Evolutionary conservation across 2,797 vertebrate species (phyloP).

Genomic region (Chaenodraco wilsoni): DNA sequence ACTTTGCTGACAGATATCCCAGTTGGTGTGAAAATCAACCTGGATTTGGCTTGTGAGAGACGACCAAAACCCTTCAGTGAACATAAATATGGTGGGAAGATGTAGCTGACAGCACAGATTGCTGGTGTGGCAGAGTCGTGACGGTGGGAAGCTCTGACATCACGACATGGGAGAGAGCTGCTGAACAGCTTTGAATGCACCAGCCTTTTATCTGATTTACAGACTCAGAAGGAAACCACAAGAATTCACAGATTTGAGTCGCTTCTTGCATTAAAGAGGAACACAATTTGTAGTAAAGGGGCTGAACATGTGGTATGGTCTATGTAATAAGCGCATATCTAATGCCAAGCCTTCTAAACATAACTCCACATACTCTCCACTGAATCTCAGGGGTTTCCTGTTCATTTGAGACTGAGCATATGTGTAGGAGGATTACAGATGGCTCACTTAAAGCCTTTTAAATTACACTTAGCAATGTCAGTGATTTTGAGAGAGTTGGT

Average conservation of each 20-base stretch:
- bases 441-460: slow-evolving; percentile 72
- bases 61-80: slow-evolving; percentile 8
- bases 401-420: slow-evolving; percentile 61
- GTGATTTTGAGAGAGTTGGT: slow-evolving; percentile 34
- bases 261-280: slow-evolving; percentile 17
- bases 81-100: slow-evolving; percentile 23
- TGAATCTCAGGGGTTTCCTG: slow-evolving; percentile 51
- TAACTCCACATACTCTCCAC: slow-evolving; percentile 43
- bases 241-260: slow-evolving; percentile 2
- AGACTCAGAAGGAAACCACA: slow-evolving; percentile 12
- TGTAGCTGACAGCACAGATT: slow-evolving; percentile 45
- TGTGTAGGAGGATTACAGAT: slow-evolving; percentile 70
- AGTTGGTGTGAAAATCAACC: neutral
- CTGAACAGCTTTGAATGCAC: slow-evolving; percentile 27
- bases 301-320: slow-evolving; percentile 19
- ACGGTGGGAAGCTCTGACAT: slow-evolving; percentile 46
- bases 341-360: slow-evolving; percentile 42
- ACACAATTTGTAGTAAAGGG: slow-evolving; percentile 23
- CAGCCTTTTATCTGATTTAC: slow-evolving; percentile 27
- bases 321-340: slow-evolving; percentile 35
- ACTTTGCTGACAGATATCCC: neutral
- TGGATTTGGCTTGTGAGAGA: slow-evolving; percentile 4
- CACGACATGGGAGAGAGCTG: slow-evolving; percentile 40
- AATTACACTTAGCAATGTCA: slow-evolving; percentile 62
- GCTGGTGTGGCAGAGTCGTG: slow-evolving; percentile 37